phyloP scores from a whole-genome alignment of 2,888 invertebrate species.

The Ecliptopera silaceata region DNA sequence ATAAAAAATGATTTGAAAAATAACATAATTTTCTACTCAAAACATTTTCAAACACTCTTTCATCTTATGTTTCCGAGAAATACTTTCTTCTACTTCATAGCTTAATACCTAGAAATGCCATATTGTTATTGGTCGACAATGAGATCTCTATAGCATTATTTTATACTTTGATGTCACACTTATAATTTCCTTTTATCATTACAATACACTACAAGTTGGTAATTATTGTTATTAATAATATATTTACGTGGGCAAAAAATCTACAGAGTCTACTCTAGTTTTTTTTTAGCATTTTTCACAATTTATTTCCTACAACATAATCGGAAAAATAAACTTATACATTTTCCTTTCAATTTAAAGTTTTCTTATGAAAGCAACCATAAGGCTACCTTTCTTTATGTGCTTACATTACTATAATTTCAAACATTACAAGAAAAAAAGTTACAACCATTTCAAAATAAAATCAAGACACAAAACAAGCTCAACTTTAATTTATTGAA shows the following conservation, averaged over 20 bases:
- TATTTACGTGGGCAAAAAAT: conserved; percentile 64
- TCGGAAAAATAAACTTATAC: conserved; percentile 52
- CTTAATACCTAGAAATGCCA: conserved; percentile 80
- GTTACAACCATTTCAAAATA: conserved; percentile 64
- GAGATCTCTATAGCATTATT: conserved; percentile 80
- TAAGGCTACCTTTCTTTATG: conserved; percentile 40
- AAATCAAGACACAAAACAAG: conserved; percentile 63
- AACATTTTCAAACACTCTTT: conserved; percentile 44
- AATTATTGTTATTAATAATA: conserved; percentile 66
- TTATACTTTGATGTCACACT: conserved; percentile 67
- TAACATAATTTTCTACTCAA: conserved; percentile 43
- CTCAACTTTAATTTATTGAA: conserved; percentile 58
- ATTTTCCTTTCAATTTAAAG: conserved; percentile 45
- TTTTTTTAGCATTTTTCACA: conserved; percentile 59
- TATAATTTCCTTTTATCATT: conserved; percentile 65
- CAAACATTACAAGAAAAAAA: conserved; percentile 52
- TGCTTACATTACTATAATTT: conserved; percentile 58
- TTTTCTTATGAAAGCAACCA: conserved; percentile 31
- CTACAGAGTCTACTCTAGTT: conserved; percentile 63
- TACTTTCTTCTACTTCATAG: conserved; percentile 61
- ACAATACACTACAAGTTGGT: conserved; percentile 63
- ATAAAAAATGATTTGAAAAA: conserved; percentile 53
- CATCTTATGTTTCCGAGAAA: conserved; percentile 47
- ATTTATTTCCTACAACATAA: conserved; percentile 60
- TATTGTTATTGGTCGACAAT: conserved; percentile 82